Conservation (phyloP, 2,888 invertebrate species). For the Acronicta psi region DNA sequence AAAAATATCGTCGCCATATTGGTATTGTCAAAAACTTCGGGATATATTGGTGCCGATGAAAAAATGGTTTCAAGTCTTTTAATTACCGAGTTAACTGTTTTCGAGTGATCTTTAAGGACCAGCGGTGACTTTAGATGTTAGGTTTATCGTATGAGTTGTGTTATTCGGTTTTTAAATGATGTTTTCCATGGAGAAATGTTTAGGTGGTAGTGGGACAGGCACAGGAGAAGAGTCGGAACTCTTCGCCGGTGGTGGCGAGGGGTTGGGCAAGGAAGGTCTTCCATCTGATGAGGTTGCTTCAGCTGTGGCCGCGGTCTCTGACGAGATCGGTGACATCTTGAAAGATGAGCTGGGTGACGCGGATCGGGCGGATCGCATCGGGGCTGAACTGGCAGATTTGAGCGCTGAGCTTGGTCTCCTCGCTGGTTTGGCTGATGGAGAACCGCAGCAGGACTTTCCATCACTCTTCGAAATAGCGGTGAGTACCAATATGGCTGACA, state of each 20-base stretch:
- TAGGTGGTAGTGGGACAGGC: constrained; percentile 76
- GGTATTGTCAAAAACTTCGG: constrained; percentile 88
- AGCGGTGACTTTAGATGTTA: constrained; percentile 85
- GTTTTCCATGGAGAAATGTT: constrained; percentile 86
- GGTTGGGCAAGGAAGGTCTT: constrained; percentile 71
- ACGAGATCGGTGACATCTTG: constrained; percentile 85
- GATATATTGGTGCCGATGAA: constrained; percentile 81
- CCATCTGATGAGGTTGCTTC: constrained; percentile 81
- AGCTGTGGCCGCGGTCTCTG: constrained; percentile 82
- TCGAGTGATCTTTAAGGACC: constrained; percentile 77
- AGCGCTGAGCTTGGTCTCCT: constrained; percentile 83
- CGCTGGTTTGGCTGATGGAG: constrained; percentile 81
- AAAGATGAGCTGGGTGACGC: constrained; percentile 84
- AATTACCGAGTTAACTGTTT: constrained; percentile 73
- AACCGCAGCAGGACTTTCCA: constrained; percentile 80
- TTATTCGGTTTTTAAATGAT: constrained; percentile 83
- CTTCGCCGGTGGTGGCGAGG: constrained; percentile 74
- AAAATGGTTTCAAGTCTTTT: constrained; percentile 85
- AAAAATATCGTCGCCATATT: constrained; percentile 89
- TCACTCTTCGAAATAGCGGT: constrained; percentile 85
- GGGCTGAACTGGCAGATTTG: constrained; percentile 81
- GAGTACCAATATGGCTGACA: constrained; percentile 77
- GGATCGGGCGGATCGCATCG: constrained; percentile 80
- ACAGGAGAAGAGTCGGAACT: constrained; percentile 73
- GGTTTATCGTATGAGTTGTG: constrained; percentile 78